Evolutionary conservation across 2,888 invertebrate species (phyloP).

Genomic region (Esperia sulphurella): DNA sequence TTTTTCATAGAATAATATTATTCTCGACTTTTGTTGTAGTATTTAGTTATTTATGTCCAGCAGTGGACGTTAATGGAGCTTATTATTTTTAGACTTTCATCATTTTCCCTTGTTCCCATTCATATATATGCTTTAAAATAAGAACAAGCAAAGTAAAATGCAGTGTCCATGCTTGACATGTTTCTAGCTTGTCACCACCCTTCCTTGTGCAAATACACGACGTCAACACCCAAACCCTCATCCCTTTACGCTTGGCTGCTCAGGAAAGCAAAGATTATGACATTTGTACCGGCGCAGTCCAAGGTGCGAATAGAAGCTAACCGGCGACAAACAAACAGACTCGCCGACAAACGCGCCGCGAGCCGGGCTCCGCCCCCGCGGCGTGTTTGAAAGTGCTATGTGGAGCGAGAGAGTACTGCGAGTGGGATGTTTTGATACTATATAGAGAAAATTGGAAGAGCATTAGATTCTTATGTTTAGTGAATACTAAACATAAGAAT

Average conservation of each 20-base stretch:
- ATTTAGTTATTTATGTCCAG: too few relatives aligned
- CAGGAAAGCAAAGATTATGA: not conserved
- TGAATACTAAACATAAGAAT: too few relatives aligned
- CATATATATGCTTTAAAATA: too few relatives aligned
- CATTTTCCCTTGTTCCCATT: too few relatives aligned
- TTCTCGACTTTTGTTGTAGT: too few relatives aligned
- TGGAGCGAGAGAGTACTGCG: not conserved
- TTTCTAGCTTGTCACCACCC: too few relatives aligned
- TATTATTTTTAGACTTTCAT: too few relatives aligned
- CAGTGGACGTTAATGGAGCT: too few relatives aligned
- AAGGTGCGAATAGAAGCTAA: slow-evolving; percentile 7
- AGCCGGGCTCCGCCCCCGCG: slow-evolving; percentile 26
- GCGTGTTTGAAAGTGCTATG: not conserved
- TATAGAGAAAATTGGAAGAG: too few relatives aligned
- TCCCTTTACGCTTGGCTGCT: slow-evolving; percentile 3
- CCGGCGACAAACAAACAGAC: slow-evolving; percentile 38
- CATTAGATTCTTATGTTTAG: too few relatives aligned
- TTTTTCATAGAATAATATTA: too few relatives aligned
- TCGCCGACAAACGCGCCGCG: slow-evolving; percentile 23
- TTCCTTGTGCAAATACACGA: not conserved
- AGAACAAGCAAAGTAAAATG: too few relatives aligned
- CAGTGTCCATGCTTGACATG: not conserved
- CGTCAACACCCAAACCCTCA: not conserved
- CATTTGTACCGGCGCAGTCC: not conserved
- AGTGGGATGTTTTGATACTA: slow-evolving; percentile 10